Conservation (phyloP, 2,113 vertebrate species). For the Cyanoramphus novaezelandiae region DNA sequence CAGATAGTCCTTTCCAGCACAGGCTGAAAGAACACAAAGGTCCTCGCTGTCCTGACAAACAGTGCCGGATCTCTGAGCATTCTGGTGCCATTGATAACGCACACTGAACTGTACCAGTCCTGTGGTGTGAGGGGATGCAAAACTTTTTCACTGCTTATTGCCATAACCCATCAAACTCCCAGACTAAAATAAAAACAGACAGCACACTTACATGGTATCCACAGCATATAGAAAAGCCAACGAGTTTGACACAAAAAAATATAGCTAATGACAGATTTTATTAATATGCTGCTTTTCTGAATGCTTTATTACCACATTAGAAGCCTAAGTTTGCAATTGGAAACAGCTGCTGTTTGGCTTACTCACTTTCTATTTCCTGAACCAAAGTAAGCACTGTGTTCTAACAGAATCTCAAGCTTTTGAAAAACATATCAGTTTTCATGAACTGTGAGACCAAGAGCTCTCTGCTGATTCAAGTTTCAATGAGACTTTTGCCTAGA, state of each 20-base stretch:
- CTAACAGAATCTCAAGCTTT: background rate
- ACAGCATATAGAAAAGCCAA: background rate
- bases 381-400: background rate
- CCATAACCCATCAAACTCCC: background rate
- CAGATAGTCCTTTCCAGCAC: background rate
- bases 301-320: background rate
- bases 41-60: background rate
- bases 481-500: background rate
- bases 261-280: background rate
- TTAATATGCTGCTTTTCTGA: background rate
- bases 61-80: background rate
- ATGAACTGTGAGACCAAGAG: background rate
- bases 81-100: rapidly evolving
- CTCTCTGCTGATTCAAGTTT: background rate
- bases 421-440: constrained; percentile 29
- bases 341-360: constrained; percentile 45
- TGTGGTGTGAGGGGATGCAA: background rate
- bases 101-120: background rate
- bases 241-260: background rate
- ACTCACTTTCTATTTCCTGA: constrained; percentile 4
- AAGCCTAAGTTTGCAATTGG: constrained; percentile 8
- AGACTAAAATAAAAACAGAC: background rate
- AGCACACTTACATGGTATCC: background rate
- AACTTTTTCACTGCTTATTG: background rate
- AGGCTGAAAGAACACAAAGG: background rate